These are phyloP conservation scores for Taxidea taxus DNA, from an alignment of 2,113 vertebrate genomes.

Conservation along the genomic window DNA sequence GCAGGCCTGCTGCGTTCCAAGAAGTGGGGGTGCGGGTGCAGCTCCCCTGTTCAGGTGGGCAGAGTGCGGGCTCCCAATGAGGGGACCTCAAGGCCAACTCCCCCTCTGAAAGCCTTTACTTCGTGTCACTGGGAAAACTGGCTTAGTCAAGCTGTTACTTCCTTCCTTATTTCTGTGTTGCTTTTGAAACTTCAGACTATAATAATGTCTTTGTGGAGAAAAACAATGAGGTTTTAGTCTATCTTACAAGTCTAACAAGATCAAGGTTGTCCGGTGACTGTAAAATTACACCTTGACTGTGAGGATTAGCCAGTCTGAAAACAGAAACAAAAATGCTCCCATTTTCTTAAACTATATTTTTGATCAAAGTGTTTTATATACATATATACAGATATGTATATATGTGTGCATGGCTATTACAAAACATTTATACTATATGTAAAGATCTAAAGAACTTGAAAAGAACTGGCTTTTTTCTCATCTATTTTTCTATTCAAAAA, in stretches of 20 bases:
- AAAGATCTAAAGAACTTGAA: background rate
- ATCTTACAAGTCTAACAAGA: background rate
- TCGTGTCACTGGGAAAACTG: background rate
- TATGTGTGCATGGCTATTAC: background rate
- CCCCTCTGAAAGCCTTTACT: background rate
- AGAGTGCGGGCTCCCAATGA: background rate
- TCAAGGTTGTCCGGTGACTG: background rate
- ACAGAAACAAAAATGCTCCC: background rate
- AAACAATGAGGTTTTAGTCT: slow-evolving; percentile 32
- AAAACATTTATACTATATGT: background rate
- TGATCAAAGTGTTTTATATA: background rate
- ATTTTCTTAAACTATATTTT: background rate
- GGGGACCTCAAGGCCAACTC: background rate
- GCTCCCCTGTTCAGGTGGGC: background rate
- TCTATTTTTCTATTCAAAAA: background rate
- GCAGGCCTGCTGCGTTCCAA: background rate
- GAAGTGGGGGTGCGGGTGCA: background rate
- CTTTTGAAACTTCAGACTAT: slow-evolving; percentile 37
- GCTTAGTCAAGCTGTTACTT: background rate
- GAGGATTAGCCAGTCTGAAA: background rate
- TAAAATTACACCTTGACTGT: background rate
- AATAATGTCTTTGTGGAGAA: background rate
- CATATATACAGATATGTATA: background rate
- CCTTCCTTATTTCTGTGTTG: background rate
- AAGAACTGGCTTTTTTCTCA: background rate